These are phyloP conservation scores for Micromys minutus DNA, from an alignment of 2,113 vertebrate genomes.

Conservation along the genomic window DNA sequence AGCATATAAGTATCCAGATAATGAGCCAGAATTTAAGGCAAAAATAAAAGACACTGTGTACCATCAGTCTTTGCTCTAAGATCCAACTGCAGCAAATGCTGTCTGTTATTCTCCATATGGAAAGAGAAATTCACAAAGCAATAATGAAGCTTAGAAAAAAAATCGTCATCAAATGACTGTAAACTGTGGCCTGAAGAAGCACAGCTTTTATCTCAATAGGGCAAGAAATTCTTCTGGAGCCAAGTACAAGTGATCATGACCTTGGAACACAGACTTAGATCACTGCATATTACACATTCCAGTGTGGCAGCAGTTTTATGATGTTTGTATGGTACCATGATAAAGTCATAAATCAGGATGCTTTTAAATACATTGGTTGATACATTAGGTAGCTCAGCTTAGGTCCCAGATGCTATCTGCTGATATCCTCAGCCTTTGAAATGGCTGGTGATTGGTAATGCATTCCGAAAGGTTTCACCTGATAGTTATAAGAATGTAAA, in stretches of 20 bases:
- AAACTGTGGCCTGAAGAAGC: not conserved
- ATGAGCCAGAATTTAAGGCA: not conserved
- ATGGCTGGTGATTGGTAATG: too few relatives aligned
- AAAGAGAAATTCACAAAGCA: not conserved
- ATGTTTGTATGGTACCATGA: not conserved
- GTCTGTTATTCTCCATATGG: not conserved
- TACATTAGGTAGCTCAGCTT: not conserved
- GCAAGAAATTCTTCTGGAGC: not conserved
- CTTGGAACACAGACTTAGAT: not conserved
- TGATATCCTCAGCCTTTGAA: not conserved
- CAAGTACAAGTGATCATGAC: not conserved
- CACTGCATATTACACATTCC: too few relatives aligned
- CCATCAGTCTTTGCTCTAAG: not conserved
- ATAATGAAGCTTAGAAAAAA: not conserved
- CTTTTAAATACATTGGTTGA: not conserved
- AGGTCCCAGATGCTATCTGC: not conserved
- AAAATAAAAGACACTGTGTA: not conserved
- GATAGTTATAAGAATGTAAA: not conserved
- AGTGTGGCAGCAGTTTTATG: not conserved
- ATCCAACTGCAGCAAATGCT: not conserved
- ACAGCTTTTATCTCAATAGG: not conserved
- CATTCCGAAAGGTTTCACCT: not conserved
- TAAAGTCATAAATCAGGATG: not conserved
- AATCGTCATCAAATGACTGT: not conserved
- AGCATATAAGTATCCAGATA: not conserved